These are phyloP conservation scores for Ptychodera flava DNA, from an alignment of 35 echinoderm and acorn worm genomes.

Conservation along the genomic window DNA sequence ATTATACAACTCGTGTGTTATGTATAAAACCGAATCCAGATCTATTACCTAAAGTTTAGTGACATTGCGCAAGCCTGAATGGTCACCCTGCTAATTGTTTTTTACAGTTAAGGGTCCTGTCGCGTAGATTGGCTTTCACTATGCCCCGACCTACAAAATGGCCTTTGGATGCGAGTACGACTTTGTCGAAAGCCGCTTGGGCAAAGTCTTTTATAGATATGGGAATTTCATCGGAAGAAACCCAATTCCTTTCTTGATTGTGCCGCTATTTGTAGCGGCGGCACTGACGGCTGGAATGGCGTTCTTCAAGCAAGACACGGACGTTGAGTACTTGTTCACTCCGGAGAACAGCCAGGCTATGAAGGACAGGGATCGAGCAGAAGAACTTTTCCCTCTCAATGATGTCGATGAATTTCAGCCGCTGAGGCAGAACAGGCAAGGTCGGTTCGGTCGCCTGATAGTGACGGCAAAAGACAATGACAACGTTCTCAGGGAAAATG, in stretches of 20 bases:
- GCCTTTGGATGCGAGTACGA: not conserved
- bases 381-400: not conserved
- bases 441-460: not conserved
- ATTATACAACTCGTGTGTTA: not conserved
- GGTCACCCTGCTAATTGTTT: not conserved
- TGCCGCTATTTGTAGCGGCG: not conserved
- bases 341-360: conserved; percentile 6
- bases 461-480: not conserved
- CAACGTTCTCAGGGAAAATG: not conserved
- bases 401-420: not conserved
- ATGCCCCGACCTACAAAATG: not conserved
- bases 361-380: not conserved
- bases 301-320: not conserved
- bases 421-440: not conserved
- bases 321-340: not conserved
- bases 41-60: not conserved
- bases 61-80: not conserved
- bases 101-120: not conserved
- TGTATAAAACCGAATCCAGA: not conserved
- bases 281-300: not conserved
- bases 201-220: not conserved
- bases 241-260: not conserved
- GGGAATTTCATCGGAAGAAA: not conserved
- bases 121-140: not conserved
- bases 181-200: not conserved